Evolutionary conservation across 2,888 invertebrate genomes (phyloP), one percentile per base, ranked within the genome.

Genomic region (Protula sp.): DNA sequence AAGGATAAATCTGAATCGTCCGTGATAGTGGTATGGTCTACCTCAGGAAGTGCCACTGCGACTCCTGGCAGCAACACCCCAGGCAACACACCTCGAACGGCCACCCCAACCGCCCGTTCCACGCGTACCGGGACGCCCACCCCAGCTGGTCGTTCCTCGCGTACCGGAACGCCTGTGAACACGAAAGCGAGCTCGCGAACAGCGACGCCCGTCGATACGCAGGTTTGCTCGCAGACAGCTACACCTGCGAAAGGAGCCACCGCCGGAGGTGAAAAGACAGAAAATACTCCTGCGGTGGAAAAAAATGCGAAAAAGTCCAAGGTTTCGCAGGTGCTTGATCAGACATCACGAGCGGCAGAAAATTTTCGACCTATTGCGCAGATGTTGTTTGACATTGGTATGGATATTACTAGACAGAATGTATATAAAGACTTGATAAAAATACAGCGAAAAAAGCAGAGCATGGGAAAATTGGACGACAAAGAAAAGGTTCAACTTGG

Each of bases 361-460:
- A 24, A 50, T 26, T 5, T 65, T 26, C 60, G 65, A 3, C 65
- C 92, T 0, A 83, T 93, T 57, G 93, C 94, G 4, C 91, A 90
- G 79, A 92, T 94, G 80, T 90, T 94, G 75, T 89, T 90, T 82
- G 91, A 92, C 75, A 90, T 95, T 70, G 95, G 95, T 30, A 86
- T 90, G 62, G 92, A 90, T 78, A 85, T 93, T 66, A 94, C 93
- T 2, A 92, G 93, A 80, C 94, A 94, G 78, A 90, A 87, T 79
- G 94, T 94, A 24, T 94, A 95, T 83, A 87, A 87, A n/a, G 94
- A 95, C 83, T 83, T 94, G 61, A 84, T 94, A 58, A 86, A 90
- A 52, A 92, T 92, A 78, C 87, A 94, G 90, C 90, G 89, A 27
- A 88, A 89, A 69, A 87, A 87, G 67, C 88, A 87, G 59, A 74